A percentile compares a stretch with the other conserved stretches of the same genome.
Evolutionary conservation across 1,140 invertebrate genomes (phyloP).

Genomic region (Leptinotarsa defecta): DNA sequence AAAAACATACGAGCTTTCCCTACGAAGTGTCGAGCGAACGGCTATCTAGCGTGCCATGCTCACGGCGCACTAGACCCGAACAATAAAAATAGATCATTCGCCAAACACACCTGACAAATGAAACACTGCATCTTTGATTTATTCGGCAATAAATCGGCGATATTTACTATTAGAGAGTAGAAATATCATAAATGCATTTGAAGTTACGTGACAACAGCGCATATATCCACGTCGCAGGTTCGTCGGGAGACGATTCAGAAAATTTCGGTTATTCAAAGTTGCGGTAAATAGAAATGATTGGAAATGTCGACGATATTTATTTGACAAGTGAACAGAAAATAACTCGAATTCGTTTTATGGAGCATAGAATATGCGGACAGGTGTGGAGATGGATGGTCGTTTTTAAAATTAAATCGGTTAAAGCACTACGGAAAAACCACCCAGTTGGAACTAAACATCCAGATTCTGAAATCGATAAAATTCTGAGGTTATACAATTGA

Average conservation of each 20-base stretch:
- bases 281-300: background rate
- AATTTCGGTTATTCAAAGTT: background rate
- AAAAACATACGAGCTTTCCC: constrained; percentile 26
- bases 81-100: constrained; percentile 55
- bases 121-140: constrained; percentile 55
- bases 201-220: constrained; percentile 34
- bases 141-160: constrained; percentile 47
- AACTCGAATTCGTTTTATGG: background rate
- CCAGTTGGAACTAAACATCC: no score
- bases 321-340: background rate
- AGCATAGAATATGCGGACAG: constrained; percentile 4
- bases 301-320: background rate
- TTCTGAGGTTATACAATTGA: no score
- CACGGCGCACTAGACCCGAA: constrained; percentile 43
- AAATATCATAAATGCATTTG: constrained; percentile 47
- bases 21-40: constrained; percentile 42
- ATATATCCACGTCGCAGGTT: constrained; percentile 29
- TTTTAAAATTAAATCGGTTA: background rate
- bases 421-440: no score
- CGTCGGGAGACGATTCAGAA: background rate
- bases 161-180: constrained; percentile 50
- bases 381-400: background rate
- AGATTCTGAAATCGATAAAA: no score
- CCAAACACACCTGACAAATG: constrained; percentile 55
- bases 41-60: constrained; percentile 48